phyloP scores from a whole-genome alignment of 1,140 invertebrate genomes.

The Neodiprion pinetum region DNA sequence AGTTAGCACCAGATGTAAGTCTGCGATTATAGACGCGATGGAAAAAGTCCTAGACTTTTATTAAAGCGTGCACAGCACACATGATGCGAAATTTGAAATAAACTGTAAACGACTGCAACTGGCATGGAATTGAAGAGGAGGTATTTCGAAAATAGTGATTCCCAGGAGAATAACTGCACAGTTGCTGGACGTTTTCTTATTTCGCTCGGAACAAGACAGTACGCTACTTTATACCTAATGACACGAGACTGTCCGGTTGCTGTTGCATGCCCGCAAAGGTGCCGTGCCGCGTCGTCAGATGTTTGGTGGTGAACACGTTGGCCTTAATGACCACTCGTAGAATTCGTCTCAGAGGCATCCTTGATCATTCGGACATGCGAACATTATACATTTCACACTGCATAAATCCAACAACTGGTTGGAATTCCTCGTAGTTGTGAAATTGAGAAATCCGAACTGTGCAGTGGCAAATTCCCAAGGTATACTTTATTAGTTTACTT shows the following conservation, averaged over 20 bases:
- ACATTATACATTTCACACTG: conserved; percentile 57
- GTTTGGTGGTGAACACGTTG: conserved; percentile 1
- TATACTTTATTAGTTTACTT: too few species aligned
- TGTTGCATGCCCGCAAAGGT: neutral
- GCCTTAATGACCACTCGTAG: conserved; percentile 33
- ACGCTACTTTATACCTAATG: neutral
- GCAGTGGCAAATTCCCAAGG: neutral
- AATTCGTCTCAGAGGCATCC: conserved; percentile 45
- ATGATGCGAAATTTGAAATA: too few species aligned
- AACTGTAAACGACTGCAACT: too few species aligned
- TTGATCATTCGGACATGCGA: conserved; percentile 31
- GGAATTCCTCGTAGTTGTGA: conserved; percentile 27
- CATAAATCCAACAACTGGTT: conserved; percentile 50
- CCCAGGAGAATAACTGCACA: too few species aligned
- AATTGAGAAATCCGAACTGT: neutral
- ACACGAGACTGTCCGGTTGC: neutral
- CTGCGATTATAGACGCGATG: too few species aligned
- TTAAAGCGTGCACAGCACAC: too few species aligned
- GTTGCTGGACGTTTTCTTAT: neutral
- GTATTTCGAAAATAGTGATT: too few species aligned
- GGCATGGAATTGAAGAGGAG: too few species aligned
- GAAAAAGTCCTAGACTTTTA: too few species aligned
- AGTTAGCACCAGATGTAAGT: too few species aligned
- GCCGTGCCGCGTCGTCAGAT: neutral
- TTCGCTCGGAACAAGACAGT: neutral